phyloP scores from a whole-genome alignment of 2,113 vertebrate genomes.

The Paramisgurnus dabryanus region DNA sequence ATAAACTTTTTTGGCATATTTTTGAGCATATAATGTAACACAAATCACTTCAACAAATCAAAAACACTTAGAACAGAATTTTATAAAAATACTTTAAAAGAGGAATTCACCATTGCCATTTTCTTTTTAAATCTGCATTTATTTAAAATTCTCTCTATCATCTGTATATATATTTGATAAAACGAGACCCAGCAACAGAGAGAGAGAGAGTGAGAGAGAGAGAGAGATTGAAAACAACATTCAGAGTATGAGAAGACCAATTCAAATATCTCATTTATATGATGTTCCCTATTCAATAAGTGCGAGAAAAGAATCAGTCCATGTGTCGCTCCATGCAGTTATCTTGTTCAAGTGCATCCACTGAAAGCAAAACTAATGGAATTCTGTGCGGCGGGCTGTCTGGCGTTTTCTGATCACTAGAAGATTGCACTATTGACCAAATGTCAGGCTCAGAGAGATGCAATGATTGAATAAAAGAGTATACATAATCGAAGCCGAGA shows the following conservation, averaged over 20 bases:
- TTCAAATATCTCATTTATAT: slow-evolving; percentile 34
- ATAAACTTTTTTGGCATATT: too few species aligned
- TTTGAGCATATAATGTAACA: too few species aligned
- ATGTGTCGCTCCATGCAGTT: slow-evolving; percentile 79
- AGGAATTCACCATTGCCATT: too few species aligned
- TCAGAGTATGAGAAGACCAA: not conserved
- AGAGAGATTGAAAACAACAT: slow-evolving; percentile 5
- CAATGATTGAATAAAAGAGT: slow-evolving; percentile 91
- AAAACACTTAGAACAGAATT: too few species aligned
- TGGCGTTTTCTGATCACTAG: slow-evolving; percentile 87
- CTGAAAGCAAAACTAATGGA: slow-evolving; percentile 85
- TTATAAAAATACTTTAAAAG: too few species aligned
- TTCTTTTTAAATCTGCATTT: too few species aligned
- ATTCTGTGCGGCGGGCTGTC: slow-evolving; percentile 84
- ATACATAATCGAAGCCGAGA: slow-evolving; percentile 85
- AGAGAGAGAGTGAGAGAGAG: not conserved
- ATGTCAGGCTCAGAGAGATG: slow-evolving; percentile 81
- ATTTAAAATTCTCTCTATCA: too few species aligned
- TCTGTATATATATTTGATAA: not conserved
- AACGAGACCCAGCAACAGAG: not conserved
- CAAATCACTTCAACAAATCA: too few species aligned
- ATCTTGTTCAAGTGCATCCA: slow-evolving; percentile 78
- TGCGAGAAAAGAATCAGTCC: slow-evolving; percentile 51
- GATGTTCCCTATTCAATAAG: slow-evolving; percentile 41
- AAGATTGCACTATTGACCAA: slow-evolving; percentile 98